Evolutionary conservation across 2,797 vertebrate species (phyloP), one percentile per base, ranked within the genome.

Genomic region (Okamejei kenojei): DNA sequence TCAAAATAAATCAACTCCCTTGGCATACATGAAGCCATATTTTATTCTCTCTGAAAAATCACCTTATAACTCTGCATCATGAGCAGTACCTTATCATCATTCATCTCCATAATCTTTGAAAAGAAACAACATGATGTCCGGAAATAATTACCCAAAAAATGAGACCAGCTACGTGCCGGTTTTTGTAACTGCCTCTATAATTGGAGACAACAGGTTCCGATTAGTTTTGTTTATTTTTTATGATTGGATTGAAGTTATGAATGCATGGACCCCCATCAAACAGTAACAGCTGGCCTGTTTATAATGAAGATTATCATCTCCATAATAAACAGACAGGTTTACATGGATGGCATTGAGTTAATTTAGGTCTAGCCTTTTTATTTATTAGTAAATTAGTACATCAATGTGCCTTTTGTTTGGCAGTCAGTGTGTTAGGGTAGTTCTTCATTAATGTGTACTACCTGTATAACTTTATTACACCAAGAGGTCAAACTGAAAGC

Each of bases 91-190:
- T 45, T 21, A 54, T 6, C 80, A 38, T 82, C 19, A 26, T 54
- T 82, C 80, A 82, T 54, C 80, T n/a, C 79, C 45, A 45, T 82
- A 54, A 54, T 82, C 80, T 82, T 82, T 82, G 80, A 82, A 54
- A 82, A 54, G 58, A 58, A 82, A 2, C 5, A 58, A 54, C 7
- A 45, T 8, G 80, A 54, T 45, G 80, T 82, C 26, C 23, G 21
- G 80, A 19, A 82, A 82, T 23, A 82, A 82, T 82, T 45, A 19
- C 23, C 19, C 38, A 9, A 45, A 17, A 54, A 21, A 45, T 19
- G 45, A 54, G 38, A 21, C 45, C 45, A 82, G 80, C 80, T 54
- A 21, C 3, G 80, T 82, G 54, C 45, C 80, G 54, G 80, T 19
- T 54, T 82, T 82, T 82, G 45, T 58, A 82, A 45, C 19, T 9